Evolutionary conservation across 2,888 invertebrate species (phyloP).

Genomic region (Eumerus sabulonum): DNA sequence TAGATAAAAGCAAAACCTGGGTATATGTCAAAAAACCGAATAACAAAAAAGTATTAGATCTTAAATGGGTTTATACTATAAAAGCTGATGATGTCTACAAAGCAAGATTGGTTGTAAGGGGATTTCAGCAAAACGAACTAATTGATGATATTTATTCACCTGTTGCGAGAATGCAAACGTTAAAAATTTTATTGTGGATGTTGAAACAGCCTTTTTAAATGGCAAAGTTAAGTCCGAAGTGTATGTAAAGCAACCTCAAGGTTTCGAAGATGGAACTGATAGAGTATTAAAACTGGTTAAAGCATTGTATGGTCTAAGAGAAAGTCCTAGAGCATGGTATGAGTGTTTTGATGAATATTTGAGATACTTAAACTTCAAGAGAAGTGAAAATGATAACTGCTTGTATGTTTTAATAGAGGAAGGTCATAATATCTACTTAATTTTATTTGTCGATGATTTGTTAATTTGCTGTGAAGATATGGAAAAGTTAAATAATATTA

Average conservation of each 20-base stretch:
- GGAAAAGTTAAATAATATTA: not conserved
- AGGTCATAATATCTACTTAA: slow-evolving; percentile 18
- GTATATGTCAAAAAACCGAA: not conserved
- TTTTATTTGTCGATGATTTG: slow-evolving; percentile 48
- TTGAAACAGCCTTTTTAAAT: slow-evolving; percentile 72
- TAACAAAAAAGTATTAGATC: slow-evolving; percentile 71
- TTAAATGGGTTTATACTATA: slow-evolving; percentile 72
- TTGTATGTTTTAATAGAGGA: not conserved
- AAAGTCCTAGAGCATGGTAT: slow-evolving; percentile 31
- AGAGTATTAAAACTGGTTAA: slow-evolving; percentile 73
- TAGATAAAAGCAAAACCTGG: slow-evolving; percentile 12
- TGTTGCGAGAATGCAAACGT: not conserved
- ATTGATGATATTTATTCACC: slow-evolving; percentile 23
- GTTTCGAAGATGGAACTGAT: slow-evolving; percentile 70
- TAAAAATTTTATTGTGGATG: slow-evolving; percentile 31
- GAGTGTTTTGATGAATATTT: not conserved
- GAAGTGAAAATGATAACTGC: not conserved
- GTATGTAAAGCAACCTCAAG: slow-evolving; percentile 72
- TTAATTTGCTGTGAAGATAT: slow-evolving; percentile 3
- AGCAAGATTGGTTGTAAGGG: slow-evolving; percentile 61
- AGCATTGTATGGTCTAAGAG: slow-evolving; percentile 70
- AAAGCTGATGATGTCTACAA: slow-evolving; percentile 69
- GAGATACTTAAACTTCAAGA: not conserved
- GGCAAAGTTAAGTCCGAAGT: slow-evolving; percentile 56
- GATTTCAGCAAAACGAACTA: slow-evolving; percentile 64